Base-by-base conservation (phyloP, 2,797 vertebrate genomes). In the Eulemur mongoz region DNA sequence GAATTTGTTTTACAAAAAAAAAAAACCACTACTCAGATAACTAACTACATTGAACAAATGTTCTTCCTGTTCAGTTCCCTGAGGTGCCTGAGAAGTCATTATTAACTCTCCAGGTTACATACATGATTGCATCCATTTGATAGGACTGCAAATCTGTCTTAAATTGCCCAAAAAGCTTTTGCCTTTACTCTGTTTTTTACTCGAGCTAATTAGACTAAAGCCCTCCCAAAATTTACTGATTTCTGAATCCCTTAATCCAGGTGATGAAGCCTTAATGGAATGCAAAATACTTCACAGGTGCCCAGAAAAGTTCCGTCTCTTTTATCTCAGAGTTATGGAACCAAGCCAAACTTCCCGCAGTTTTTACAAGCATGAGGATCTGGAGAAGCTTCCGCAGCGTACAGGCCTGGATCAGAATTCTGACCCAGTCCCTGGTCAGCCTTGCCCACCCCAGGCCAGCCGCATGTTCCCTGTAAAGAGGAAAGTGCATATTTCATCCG, bases 91-190 rank as follows among this genome's bases (percentile, higher is more conserved):
- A 65, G 84, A 92, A 96, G 85, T 92, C 96, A 94, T 92, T 96
- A 95, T 83, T 95, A 97, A 92, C 72, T 92, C 61, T 84, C 65
- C 65, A 61, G n/a, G 50, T 90, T 94, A 92, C 61, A 97, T 91
- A 94, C 87, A 92, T 52, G 94, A 96, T 92, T 96, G 92, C 81
- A 84, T 91, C 63, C 75, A 89, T 85, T 96, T 91, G 89, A 96
- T 72, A 80, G 73, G 65, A 96, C 92, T 89, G 85, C 88, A 95
- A 72, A 96, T 94, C 59, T 93, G 63, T 72, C 93, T 96, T 93
- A 95, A 97, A 96, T 63, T 91, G 27, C 91, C 90, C 65, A 4
- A 35, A 80, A 97, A 92, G 10, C 63, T 89, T 85, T 67, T 91
- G 35, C 57, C 82, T 96, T 57, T 38, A 30, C 35, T 40, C 7